phyloP scores from a whole-genome alignment of 2,797 vertebrate genomes.

The Coranthus polyacanthus region DNA sequence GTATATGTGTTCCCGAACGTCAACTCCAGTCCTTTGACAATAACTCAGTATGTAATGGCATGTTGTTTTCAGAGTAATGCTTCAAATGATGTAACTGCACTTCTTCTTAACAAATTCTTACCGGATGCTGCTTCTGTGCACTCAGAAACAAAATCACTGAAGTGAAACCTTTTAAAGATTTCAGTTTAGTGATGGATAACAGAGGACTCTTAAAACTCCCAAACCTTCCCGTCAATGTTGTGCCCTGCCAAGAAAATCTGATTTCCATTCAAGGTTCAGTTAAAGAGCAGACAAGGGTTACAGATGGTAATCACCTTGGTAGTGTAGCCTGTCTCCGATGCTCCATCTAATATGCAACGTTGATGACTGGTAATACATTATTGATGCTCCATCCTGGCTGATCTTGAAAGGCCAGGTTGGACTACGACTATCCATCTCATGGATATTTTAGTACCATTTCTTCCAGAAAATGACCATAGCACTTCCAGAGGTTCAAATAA shows the following conservation, averaged over 20 bases:
- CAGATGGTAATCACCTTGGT: conserved; percentile 68
- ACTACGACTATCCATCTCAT: conserved; percentile 72
- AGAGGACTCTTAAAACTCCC: conserved; percentile 46
- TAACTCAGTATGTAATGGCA: conserved; percentile 6
- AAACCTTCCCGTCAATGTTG: conserved; percentile 55
- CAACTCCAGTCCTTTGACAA: conserved; percentile 4
- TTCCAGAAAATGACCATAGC: conserved; percentile 55
- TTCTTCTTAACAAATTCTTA: conserved; percentile 48
- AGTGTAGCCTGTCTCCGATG: conserved; percentile 67
- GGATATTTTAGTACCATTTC: conserved; percentile 75
- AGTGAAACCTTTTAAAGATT: conserved; percentile 71
- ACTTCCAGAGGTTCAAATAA: conserved; percentile 34
- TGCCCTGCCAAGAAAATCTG: conserved; percentile 51
- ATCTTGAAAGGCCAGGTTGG: conserved; percentile 75
- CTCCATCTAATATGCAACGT: conserved; percentile 77
- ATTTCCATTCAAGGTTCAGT: conserved; percentile 61
- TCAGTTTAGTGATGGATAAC: conserved; percentile 52
- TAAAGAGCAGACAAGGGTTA: conserved; percentile 56
- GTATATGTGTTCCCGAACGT: too few species aligned
- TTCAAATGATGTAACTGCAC: conserved; percentile 36
- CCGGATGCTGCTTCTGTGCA: conserved; percentile 24
- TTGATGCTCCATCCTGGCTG: conserved; percentile 71
- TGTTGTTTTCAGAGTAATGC: conserved; percentile 17
- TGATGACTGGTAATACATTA: conserved; percentile 79
- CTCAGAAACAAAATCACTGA: conserved; percentile 43